Conservation (phyloP, 2,113 vertebrate genomes). For the Thomomys bottae region DNA sequence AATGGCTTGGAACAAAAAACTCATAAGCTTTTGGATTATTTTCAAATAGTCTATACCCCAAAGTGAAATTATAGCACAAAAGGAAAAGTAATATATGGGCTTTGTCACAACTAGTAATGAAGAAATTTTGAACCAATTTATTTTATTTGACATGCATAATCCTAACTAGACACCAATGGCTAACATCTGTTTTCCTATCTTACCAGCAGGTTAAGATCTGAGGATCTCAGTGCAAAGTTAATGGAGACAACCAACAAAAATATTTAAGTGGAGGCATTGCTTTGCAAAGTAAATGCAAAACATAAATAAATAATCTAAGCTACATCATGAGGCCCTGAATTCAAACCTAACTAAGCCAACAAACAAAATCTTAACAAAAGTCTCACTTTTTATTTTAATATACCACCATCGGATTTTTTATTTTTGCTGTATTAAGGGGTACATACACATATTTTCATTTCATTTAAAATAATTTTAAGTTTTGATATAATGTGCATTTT, state of each 20-base stretch:
- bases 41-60: constrained; percentile 47
- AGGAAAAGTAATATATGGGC: background rate
- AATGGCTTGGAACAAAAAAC: constrained; percentile 53
- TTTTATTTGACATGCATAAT: constrained; percentile 54
- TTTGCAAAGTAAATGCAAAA: too few relatives aligned
- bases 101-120: constrained; percentile 33
- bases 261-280: too few relatives aligned
- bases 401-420: background rate
- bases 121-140: constrained; percentile 59
- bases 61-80: constrained; percentile 67
- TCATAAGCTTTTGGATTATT: constrained; percentile 61
- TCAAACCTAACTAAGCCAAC: too few relatives aligned
- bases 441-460: background rate
- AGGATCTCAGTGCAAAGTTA: too few relatives aligned
- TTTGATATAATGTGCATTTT: background rate
- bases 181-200: too few relatives aligned
- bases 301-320: too few relatives aligned
- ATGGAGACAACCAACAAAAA: too few relatives aligned
- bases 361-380: too few relatives aligned
- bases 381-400: constrained; percentile 20
- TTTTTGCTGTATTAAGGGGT: background rate
- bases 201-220: too few relatives aligned
- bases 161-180: background rate
- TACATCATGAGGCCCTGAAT: too few relatives aligned
- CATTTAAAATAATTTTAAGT: constrained; percentile 31